A percentile compares a stretch with the other conserved stretches of the same genome.
phyloP scores from a whole-genome alignment of 1,140 invertebrate species.

The Neotoxoptera formosana region DNA sequence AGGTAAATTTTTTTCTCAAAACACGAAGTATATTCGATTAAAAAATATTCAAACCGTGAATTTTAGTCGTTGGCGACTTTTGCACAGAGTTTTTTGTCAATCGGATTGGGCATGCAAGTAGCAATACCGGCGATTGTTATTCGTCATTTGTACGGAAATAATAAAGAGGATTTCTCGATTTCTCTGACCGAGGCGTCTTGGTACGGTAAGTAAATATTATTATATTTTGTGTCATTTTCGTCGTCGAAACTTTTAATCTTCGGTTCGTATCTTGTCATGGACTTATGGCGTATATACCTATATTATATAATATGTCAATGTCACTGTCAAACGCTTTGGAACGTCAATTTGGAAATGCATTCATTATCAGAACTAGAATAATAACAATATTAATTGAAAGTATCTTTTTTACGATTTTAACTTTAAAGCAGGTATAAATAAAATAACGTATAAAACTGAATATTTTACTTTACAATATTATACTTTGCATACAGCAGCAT shows the following conservation, averaged over 20 bases:
- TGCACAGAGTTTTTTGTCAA: neutral
- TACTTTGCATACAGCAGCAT: too few species aligned
- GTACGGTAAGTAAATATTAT: conserved; percentile 49
- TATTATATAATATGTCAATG: neutral
- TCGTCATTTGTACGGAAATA: neutral
- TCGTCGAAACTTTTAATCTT: neutral
- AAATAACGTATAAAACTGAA: neutral
- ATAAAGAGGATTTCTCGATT: conserved; percentile 61
- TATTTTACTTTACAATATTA: neutral
- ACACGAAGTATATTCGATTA: neutral
- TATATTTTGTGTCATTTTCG: neutral
- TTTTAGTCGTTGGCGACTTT: neutral
- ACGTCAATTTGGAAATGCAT: neutral
- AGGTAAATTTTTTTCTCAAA: neutral
- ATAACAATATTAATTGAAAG: neutral
- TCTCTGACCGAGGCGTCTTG: conserved; percentile 30
- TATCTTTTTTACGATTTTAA: neutral
- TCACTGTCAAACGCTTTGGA: neutral
- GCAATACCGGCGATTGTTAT: neutral
- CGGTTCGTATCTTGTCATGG: neutral
- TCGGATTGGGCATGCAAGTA: neutral
- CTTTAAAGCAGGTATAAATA: neutral
- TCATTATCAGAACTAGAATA: neutral
- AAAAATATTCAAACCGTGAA: neutral
- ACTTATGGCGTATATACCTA: neutral